Evolutionary conservation across 2,113 vertebrate species (phyloP), one percentile per base, ranked within the genome.

Genomic region (Prunella himalayana): DNA sequence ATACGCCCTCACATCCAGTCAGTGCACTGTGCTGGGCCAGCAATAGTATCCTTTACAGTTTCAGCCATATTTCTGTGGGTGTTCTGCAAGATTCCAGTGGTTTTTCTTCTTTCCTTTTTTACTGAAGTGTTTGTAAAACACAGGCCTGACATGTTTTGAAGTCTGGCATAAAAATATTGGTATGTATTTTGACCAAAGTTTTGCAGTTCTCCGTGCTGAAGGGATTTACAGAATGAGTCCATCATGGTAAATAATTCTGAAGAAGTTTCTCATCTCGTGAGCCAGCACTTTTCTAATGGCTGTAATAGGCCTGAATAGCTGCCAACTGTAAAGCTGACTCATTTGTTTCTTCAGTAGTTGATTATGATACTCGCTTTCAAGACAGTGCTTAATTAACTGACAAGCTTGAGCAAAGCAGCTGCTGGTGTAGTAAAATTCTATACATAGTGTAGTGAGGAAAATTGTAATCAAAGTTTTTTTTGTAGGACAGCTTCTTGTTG

Each of bases 1-100:
- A 99, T 80, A 97, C 90, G 10, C 57, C 94, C 63, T 92, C 98
- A 2, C 98, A 98, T 83, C 98, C 98, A 30, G 97, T 99, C 28
- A 98, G 98, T 71, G 99, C 99, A 24, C 93, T 99, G 14, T 99
- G 98, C 97, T 99, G 99, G 99, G 99, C 98, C 98, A 98, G 98
- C 97, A 99, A 99, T 94, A 99, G 99, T 99, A 99, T 99, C 99
- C 99, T 99, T 98, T 97, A 44, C 44, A 11, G 28, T 63, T 86
- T 88, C 35, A 90, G 25, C 13, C 6, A 0, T 31, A 20, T 37
- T 78, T 78, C 33, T 80, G 16, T 16, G 42, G 28, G 12, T n/a
- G 13, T 76, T 90, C 15, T 54, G 20, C 21, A 82, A 35, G 83
- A n/a, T 42, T 82, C 41, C 19, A 24, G 10, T 23, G 5, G 1